Evolutionary conservation across 2,888 invertebrate genomes (phyloP), one percentile per base, ranked within the genome.

Genomic region (Pollenia angustigena): DNA sequence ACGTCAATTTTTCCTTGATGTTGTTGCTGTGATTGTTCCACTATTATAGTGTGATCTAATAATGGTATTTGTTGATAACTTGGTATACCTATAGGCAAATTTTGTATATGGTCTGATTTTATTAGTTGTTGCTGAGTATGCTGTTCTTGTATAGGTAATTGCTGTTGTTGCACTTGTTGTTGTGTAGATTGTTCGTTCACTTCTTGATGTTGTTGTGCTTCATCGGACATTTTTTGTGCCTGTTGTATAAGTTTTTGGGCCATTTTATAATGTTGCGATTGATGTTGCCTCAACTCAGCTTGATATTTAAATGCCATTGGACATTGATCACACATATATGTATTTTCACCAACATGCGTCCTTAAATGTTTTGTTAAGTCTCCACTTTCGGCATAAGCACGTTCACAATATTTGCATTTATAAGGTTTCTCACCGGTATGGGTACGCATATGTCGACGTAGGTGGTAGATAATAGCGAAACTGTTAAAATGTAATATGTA

Each of bases 401-500:
- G 93, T 46, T 94, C 94, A 90, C 95, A 95, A 88, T 93, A 93
- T 83, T 90, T 91, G 89, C 95, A 95, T 87, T 93, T 93, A 91
- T 95, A 95, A 0, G 95, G 90, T 76, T 91, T 91, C 88, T 91
- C 90, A 7, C 95, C 95, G 0, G 95, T 95, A 91, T 95, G 95
- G 23, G 94, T 95, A 64, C 95, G 94, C 88, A 93, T 92, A 90
- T 95, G 95, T 0, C 95, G 94, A 88, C 94, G 94, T 89, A 95
- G 89, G 85, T 95, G 95, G 89, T 95, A 94, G 56, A 94, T 94
- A 86, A 94, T 93, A 0, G 93, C 94, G 90, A 95, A 95, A 75
- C 95, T 95, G 56, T 14, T 32, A 87, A 87, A 32, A 14, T 40
- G 2, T 14, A 72, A 54, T 42, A 11, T n/a, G n/a, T n/a, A n/a